These are phyloP conservation scores for Acanthopagrus latus DNA, from an alignment of 2,797 vertebrate species.

Conservation along the genomic window DNA sequence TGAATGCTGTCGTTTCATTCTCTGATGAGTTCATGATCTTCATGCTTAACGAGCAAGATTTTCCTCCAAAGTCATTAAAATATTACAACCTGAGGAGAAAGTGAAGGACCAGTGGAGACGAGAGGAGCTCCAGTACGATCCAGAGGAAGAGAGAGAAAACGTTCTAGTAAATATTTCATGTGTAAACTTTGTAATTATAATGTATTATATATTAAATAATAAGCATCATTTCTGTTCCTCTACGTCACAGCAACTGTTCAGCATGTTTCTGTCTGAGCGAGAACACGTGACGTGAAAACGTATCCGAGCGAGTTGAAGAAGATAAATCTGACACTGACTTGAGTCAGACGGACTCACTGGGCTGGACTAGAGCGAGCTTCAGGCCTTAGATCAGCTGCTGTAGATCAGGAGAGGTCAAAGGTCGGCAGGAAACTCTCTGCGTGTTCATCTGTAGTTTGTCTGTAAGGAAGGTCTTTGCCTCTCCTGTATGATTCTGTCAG, in stretches of 20 bases:
- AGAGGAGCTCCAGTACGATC: background rate
- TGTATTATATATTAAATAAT: background rate
- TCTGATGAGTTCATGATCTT: background rate
- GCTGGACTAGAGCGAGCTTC: background rate
- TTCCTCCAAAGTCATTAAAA: background rate
- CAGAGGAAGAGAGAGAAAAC: background rate
- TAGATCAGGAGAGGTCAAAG: conserved; percentile 32
- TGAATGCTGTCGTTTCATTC: background rate
- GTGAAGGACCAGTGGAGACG: background rate
- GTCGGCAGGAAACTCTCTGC: background rate
- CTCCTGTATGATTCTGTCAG: background rate
- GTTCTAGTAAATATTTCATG: background rate
- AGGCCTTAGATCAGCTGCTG: conserved; percentile 5
- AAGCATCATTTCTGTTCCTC: background rate
- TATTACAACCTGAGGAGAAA: background rate
- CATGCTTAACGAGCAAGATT: background rate
- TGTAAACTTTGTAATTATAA: conserved; percentile 16
- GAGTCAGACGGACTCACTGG: background rate
- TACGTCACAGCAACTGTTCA: background rate
- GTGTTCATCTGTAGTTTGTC: background rate
- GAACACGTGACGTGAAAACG: too few relatives aligned
- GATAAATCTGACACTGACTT: background rate
- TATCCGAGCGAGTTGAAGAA: too few relatives aligned
- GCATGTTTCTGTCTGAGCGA: background rate
- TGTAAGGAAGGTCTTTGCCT: background rate